Conservation (phyloP, 1,140 invertebrate species). For the Steinernema khuongi region DNA sequence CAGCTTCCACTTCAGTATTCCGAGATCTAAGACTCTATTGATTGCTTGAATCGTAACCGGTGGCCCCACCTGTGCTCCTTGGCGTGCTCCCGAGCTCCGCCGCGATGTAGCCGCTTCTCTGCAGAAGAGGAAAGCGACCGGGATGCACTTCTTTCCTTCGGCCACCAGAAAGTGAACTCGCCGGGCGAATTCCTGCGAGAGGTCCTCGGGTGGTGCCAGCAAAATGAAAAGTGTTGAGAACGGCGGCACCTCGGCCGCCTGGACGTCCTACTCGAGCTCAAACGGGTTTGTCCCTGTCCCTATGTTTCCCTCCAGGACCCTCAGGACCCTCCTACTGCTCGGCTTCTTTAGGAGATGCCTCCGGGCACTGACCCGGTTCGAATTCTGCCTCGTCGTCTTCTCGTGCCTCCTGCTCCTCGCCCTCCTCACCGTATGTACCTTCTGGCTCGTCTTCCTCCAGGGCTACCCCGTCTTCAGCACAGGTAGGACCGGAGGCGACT, state of each 20-base stretch:
- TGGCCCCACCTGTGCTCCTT: no score
- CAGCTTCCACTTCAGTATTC: no score
- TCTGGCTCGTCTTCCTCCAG: conserved; percentile 38
- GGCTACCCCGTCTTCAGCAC: conserved; percentile 38
- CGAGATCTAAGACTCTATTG: no score
- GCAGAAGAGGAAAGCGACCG: no score
- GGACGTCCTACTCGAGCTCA: neutral
- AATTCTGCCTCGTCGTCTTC: conserved; percentile 33
- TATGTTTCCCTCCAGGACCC: neutral
- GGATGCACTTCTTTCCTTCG: no score
- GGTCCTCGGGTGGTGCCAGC: neutral
- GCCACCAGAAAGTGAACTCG: no score
- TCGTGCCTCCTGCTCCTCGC: conserved; percentile 24
- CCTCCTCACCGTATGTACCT: conserved; percentile 25
- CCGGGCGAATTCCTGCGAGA: no score
- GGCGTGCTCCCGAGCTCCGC: no score
- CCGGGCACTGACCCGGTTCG: conserved; percentile 31
- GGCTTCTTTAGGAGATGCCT: conserved; percentile 31
- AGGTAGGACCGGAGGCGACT: conserved; percentile 23
- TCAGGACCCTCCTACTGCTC: neutral
- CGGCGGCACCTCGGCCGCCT: neutral
- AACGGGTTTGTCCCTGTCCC: neutral
- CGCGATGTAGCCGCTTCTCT: no score
- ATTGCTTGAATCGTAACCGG: no score
- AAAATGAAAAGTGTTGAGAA: conserved; percentile 7